Conservation (phyloP, 2,113 vertebrate genomes). For the Sinocyclocheilus maitianheensis region DNA sequence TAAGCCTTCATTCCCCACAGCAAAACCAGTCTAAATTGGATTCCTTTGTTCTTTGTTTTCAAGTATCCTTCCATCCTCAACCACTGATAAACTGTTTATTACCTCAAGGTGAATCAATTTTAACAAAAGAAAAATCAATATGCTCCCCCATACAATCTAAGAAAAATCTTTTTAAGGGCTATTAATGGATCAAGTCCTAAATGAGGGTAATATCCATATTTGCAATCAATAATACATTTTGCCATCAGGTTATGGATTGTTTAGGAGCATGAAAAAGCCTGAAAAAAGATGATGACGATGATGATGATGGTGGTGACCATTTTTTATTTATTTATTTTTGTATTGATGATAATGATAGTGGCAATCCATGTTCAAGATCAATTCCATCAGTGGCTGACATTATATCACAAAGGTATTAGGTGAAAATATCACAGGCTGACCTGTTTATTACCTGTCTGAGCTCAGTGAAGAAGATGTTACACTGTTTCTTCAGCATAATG, state of each 20-base stretch:
- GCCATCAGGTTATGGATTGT: background rate
- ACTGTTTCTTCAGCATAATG: no score
- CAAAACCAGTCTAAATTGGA: constrained; percentile 11
- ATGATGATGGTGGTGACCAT: background rate
- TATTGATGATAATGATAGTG: background rate
- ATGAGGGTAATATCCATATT: constrained; percentile 10
- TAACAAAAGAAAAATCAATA: constrained; percentile 27
- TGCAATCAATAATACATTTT: background rate
- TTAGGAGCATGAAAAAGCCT: background rate
- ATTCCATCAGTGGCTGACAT: background rate
- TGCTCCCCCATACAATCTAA: constrained; percentile 13
- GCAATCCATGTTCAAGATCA: background rate
- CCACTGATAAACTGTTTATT: constrained; percentile 29
- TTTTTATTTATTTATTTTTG: background rate
- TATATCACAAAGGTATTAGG: background rate
- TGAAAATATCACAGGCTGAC: background rate
- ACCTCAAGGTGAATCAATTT: constrained; percentile 45
- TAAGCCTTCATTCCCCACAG: background rate
- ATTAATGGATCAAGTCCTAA: constrained; percentile 16
- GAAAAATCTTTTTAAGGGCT: constrained; percentile 22
- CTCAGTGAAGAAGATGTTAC: no score
- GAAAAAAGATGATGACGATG: background rate
- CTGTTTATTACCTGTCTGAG: background rate
- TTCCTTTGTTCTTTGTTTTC: constrained; percentile 29
- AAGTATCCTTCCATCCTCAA: constrained; percentile 8